Percentiles rank a stretch among this genome's conserved stretches.
Evolutionary conservation across 2,888 invertebrate genomes (phyloP).

Genomic region (Drosophila kambysellisi): DNA sequence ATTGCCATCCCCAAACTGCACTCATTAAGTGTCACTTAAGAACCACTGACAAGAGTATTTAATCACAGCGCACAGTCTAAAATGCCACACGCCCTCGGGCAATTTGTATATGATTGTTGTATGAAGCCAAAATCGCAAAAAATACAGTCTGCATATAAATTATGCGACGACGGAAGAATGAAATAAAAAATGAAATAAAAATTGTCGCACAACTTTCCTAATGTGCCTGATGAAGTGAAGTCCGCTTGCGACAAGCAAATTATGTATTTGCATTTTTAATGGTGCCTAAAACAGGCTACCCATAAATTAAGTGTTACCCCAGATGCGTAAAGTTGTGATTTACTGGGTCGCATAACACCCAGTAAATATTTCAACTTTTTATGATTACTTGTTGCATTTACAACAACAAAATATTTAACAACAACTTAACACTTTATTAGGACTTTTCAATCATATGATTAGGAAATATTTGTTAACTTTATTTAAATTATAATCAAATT

Average conservation of each 20-base stretch:
- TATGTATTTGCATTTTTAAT: slow-evolving; percentile 68
- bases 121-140: slow-evolving; percentile 15
- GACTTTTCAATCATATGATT: background rate
- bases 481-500: background rate
- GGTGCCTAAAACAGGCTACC: slow-evolving; percentile 39
- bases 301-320: slow-evolving; percentile 44
- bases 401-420: background rate
- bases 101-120: slow-evolving; percentile 65
- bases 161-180: slow-evolving; percentile 10
- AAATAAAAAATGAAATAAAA: slow-evolving; percentile 13
- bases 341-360: slow-evolving; percentile 1
- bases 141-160: slow-evolving; percentile 61
- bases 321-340: slow-evolving; percentile 16
- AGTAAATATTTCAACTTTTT: slow-evolving; percentile 3
- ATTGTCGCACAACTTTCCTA: slow-evolving; percentile 50
- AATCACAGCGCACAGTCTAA: slow-evolving; percentile 45
- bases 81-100: slow-evolving; percentile 3
- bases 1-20: slow-evolving; percentile 14
- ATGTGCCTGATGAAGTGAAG: slow-evolving; percentile 58
- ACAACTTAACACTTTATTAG: background rate
- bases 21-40: slow-evolving; percentile 43
- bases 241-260: slow-evolving; percentile 21
- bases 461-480: no score
- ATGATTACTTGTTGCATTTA: slow-evolving; percentile 1
- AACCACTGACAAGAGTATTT: slow-evolving; percentile 50